Evolutionary conservation across 2,113 vertebrate species (phyloP).

Genomic region (Prionailurus viverrinus): DNA sequence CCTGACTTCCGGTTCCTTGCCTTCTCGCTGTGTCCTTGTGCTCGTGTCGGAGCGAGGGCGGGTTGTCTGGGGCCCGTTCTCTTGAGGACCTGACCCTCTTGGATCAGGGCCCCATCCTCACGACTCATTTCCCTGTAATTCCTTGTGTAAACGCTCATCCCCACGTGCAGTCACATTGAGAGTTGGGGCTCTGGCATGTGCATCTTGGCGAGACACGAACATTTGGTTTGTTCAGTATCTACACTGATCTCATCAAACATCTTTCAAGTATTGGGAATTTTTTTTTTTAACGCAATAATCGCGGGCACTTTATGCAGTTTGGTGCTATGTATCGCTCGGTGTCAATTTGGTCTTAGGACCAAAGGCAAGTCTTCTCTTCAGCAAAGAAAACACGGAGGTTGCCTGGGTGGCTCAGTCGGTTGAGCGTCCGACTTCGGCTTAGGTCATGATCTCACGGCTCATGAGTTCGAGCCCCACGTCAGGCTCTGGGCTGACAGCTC

Average conservation of each 20-base stretch:
- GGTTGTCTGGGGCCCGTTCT: neutral
- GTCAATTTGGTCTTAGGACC: neutral
- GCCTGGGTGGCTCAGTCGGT: too few relatives aligned
- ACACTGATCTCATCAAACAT: neutral
- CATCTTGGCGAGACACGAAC: neutral
- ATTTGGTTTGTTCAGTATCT: neutral
- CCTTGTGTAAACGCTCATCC: neutral
- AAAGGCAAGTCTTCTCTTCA: neutral
- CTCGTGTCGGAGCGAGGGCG: neutral
- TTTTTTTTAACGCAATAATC: neutral
- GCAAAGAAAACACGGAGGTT: neutral
- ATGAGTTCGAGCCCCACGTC: too few relatives aligned
- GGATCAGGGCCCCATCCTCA: neutral
- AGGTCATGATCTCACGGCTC: too few relatives aligned
- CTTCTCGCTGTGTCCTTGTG: too few relatives aligned
- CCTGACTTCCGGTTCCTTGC: too few relatives aligned
- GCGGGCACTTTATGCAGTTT: neutral
- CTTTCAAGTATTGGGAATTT: neutral
- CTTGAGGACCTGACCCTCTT: too few relatives aligned
- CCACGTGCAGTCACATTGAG: neutral
- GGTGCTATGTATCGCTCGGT: neutral
- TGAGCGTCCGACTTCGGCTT: too few relatives aligned
- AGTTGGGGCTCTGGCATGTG: too few relatives aligned
- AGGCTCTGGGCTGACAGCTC: too few relatives aligned
- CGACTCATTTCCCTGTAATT: neutral